Percentiles rank a stretch among this genome's conserved stretches.
phyloP scores from a whole-genome alignment of 2,113 vertebrate species.

The Larimichthys polyactis region DNA sequence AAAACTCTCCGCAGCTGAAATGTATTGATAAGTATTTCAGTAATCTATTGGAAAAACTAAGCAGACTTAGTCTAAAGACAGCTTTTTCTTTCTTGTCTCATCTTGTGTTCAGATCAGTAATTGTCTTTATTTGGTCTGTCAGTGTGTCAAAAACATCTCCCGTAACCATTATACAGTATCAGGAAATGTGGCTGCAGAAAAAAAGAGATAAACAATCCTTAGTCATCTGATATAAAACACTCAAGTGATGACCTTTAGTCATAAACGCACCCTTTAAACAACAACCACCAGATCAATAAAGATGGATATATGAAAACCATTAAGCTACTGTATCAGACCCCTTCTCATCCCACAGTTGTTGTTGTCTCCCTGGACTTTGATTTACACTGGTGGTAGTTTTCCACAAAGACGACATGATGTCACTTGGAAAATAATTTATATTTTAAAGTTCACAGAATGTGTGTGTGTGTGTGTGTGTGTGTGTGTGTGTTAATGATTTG shows the following conservation, averaged over 20 bases:
- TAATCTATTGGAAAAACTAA: not conserved
- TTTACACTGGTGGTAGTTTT: conserved; percentile 59
- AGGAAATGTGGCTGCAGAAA: not conserved
- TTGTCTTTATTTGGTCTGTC: conserved; percentile 7
- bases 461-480: not conserved
- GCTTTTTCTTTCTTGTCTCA: not conserved
- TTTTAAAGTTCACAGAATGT: not conserved
- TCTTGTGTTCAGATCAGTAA: conserved; percentile 23
- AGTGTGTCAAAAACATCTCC: not conserved
- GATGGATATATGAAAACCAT: not conserved
- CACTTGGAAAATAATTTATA: not conserved
- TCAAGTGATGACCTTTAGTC: conserved; percentile 29
- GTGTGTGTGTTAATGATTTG: not conserved
- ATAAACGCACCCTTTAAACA: conserved; percentile 36
- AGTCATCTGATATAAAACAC: conserved; percentile 31
- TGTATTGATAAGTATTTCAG: not conserved
- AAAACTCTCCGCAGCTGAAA: not conserved
- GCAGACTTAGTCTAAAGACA: too few species aligned
- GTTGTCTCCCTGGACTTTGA: conserved; percentile 58
- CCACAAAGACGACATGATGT: conserved; percentile 10
- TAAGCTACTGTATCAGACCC: not conserved
- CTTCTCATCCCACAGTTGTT: not conserved
- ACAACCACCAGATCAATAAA: conserved; percentile 28
- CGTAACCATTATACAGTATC: not conserved
- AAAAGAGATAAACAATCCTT: not conserved